Evolutionary conservation across 2,888 invertebrate genomes (phyloP).

Genomic region (Drosophila melanosoma): DNA sequence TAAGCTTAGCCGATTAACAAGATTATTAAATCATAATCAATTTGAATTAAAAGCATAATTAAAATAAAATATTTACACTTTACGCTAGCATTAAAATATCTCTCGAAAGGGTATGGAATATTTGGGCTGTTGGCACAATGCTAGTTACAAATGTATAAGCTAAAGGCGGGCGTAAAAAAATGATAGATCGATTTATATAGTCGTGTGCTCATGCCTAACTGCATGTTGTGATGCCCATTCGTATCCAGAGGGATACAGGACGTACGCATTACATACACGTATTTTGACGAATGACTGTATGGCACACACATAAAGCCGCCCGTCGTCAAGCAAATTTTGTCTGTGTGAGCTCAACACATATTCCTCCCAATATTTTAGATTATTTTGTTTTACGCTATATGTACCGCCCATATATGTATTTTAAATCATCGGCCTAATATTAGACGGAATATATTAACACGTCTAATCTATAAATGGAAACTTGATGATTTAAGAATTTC

Average conservation of each 20-base stretch:
- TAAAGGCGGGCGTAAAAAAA: conserved; percentile 24
- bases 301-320: not conserved
- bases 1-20: not conserved
- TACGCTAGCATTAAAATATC: not conserved
- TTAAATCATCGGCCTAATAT: not conserved
- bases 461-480: conserved; percentile 46
- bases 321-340: not conserved
- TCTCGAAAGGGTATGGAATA: not conserved
- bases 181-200: conserved; percentile 55
- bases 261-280: not conserved
- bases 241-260: conserved; percentile 30
- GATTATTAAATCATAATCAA: not conserved
- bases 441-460: conserved; percentile 20
- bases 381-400: not conserved
- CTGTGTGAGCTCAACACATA: not conserved
- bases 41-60: not conserved
- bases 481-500: conserved; percentile 43
- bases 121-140: conserved; percentile 15
- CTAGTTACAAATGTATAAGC: conserved; percentile 11
- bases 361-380: not conserved
- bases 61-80: not conserved
- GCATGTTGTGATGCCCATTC: conserved; percentile 44
- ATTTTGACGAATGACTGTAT: not conserved
- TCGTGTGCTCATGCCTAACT: conserved; percentile 31
- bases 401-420: conserved; percentile 4